Evolutionary conservation across 2,797 vertebrate genomes (phyloP).

Genomic region (Centroberyx gerrardi): DNA sequence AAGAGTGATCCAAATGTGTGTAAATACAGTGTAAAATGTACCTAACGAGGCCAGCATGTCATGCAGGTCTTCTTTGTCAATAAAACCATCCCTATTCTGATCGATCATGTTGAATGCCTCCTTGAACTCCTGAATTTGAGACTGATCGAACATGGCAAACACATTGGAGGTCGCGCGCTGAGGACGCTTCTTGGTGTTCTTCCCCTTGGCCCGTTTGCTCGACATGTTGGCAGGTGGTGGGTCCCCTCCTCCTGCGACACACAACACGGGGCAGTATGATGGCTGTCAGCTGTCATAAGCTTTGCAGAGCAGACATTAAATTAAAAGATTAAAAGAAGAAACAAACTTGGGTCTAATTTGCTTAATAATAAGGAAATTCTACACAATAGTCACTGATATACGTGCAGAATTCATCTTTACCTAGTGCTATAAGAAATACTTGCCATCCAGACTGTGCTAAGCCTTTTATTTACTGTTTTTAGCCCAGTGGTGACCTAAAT

Average conservation of each 20-base stretch:
- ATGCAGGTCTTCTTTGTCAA: constrained; percentile 97
- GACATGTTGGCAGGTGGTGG: constrained; percentile 87
- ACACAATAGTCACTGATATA: no score
- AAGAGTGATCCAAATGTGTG: neutral
- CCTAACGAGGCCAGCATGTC: constrained; percentile 97
- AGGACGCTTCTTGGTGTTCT: constrained; percentile 96
- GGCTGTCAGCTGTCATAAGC: neutral
- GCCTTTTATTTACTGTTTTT: constrained; percentile 3
- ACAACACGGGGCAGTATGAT: neutral
- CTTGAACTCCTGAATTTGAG: constrained; percentile 98
- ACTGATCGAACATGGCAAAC: constrained; percentile 98
- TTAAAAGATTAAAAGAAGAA: no score
- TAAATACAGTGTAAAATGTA: constrained; percentile 64
- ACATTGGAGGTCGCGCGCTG: constrained; percentile 97
- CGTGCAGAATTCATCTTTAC: neutral
- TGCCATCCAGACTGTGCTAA: neutral
- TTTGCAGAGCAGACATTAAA: neutral
- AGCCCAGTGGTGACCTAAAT: constrained; percentile 59
- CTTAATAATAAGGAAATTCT: neutral
- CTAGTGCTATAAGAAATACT: neutral
- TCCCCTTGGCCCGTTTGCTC: constrained; percentile 95
- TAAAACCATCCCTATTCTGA: constrained; percentile 97
- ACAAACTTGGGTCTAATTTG: no score
- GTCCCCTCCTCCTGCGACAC: constrained; percentile 14
- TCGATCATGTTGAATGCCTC: constrained; percentile 99